Conservation (phyloP, 2,797 vertebrate genomes). For the Chaetophractus vellerosus region DNA sequence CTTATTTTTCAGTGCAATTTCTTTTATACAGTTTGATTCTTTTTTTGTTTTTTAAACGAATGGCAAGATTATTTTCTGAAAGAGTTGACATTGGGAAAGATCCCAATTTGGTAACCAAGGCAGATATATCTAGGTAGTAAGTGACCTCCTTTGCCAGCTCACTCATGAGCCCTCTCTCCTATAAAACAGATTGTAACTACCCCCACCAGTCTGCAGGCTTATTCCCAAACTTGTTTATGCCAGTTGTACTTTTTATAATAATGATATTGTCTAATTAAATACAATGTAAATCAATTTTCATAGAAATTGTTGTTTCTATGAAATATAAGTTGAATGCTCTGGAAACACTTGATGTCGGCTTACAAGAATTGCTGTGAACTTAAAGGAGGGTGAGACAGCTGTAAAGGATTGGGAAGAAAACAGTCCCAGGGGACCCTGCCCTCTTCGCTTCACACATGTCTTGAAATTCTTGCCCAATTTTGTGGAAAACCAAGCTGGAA, state of each 20-base stretch:
- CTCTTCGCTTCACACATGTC: no score
- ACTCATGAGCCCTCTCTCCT: no score
- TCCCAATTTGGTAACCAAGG: neutral
- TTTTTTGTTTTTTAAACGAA: neutral
- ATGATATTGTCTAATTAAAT: neutral
- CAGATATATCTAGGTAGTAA: neutral
- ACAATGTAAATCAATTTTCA: neutral
- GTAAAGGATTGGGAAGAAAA: no score
- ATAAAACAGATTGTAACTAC: fast-evolving
- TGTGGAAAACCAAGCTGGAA: no score
- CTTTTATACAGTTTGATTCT: neutral
- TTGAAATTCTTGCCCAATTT: no score
- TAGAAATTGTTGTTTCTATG: neutral
- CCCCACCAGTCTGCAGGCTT: neutral
- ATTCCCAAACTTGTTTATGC: neutral
- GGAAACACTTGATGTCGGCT: neutral
- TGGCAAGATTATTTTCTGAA: neutral
- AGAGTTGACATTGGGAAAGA: neutral
- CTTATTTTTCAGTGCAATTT: no score
- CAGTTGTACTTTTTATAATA: neutral
- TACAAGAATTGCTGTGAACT: no score
- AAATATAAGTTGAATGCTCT: neutral
- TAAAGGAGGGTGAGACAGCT: no score
- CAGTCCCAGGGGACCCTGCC: no score
- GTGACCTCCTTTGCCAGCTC: fast-evolving